Conservation (phyloP, 2,113 vertebrate genomes). For the Ancistrus triradiatus region DNA sequence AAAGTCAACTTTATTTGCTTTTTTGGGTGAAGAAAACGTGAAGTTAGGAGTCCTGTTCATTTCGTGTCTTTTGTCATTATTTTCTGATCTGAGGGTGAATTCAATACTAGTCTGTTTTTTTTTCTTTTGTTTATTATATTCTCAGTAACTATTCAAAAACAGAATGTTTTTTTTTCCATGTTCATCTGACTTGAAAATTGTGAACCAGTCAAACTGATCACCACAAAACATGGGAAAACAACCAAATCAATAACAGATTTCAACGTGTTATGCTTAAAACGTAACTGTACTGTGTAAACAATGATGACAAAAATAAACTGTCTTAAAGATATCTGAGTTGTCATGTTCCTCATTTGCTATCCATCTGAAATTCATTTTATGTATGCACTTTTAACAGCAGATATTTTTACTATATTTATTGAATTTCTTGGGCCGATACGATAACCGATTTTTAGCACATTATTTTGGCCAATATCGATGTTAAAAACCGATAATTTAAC, state of each 20-base stretch:
- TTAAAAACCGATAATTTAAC: too few species aligned
- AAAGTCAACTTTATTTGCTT: conserved; percentile 34
- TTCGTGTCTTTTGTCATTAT: conserved; percentile 50
- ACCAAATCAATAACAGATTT: conserved; percentile 52
- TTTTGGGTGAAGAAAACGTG: conserved; percentile 61
- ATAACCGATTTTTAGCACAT: too few species aligned
- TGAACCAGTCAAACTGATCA: conserved; percentile 68
- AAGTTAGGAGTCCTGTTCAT: conserved; percentile 63
- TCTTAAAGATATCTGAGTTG: conserved; percentile 53
- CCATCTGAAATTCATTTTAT: too few species aligned
- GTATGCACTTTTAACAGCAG: too few species aligned
- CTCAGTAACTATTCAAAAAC: conserved; percentile 57
- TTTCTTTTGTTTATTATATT: conserved; percentile 57
- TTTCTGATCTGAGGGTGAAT: conserved; percentile 59
- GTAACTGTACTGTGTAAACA: conserved; percentile 68
- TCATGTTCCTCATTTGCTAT: too few species aligned
- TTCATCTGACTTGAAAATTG: conserved; percentile 70
- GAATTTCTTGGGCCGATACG: too few species aligned
- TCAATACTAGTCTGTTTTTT: conserved; percentile 53
- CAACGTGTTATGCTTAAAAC: conserved; percentile 59
- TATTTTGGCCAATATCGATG: too few species aligned
- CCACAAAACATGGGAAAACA: conserved; percentile 52
- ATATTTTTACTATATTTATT: too few species aligned
- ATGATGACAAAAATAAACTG: conserved; percentile 72
- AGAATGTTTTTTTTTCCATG: conserved; percentile 62